Evolutionary conservation across 2,888 invertebrate species (phyloP), one percentile per base, ranked within the genome.

Genomic region (Aphrophora alni): DNA sequence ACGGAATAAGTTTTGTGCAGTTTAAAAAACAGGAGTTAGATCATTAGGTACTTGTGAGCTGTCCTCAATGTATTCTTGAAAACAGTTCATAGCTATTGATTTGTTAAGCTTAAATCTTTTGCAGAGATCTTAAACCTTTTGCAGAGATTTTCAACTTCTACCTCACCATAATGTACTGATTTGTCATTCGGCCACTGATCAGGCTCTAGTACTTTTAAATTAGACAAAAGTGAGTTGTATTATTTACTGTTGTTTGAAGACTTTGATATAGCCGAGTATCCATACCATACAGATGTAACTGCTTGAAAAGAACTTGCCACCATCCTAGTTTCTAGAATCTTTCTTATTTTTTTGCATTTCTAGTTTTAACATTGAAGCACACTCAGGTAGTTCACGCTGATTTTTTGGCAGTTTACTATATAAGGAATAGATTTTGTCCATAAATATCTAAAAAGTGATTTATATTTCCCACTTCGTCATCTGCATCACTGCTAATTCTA

Each of bases 401-500:
- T 69, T 77, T 69, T 77, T 59, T 27, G 59, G 59, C 10, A 68
- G 59, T 27, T 25, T 77, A 26, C 69, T 59, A 0, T 68, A 77
- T 3, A 77, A 27, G 26, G 77, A 68, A 28, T 77, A 69, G 8
- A 80, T 76, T 28, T 80, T 69, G 21, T 73, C 33, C 33, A 33
- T 33, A 33, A 33, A 33, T 33, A 33, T 33, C 8, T 75, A 38
- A 27, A 75, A 75, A 38, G 25, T 14, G 14, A 33, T 75, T 10
- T n/a, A n/a, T n/a, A n/a, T n/a, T n/a, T n/a, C n/a, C n/a, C n/a
- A 75, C 75, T 33, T 33, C 75, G 21, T 38, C 38, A 38, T 21
- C 38, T 17, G 75, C 75, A 75, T 75, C 75, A 80, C 51, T 12
- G 68, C 79, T 44, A 79, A 74, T 27, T 75, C 74, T 27, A 75